These are phyloP conservation scores for Macrophya annulata DNA, from an alignment of 2,888 invertebrate genomes.

Conservation along the genomic window DNA sequence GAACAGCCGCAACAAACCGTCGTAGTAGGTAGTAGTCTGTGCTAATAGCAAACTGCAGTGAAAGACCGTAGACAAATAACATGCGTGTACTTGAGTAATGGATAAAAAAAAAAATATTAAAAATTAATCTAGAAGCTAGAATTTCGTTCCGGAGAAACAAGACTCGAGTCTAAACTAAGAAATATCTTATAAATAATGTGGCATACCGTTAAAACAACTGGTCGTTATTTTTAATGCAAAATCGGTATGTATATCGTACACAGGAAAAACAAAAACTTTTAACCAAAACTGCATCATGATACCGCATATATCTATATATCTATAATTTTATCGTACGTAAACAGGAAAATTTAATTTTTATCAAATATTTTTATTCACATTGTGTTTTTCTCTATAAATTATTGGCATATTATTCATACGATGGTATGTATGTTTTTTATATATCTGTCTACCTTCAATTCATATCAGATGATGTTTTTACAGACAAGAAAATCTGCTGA, in stretches of 20 bases:
- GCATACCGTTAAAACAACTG: neutral
- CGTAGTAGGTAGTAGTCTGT: neutral
- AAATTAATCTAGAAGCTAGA: neutral
- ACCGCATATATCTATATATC: too few relatives aligned
- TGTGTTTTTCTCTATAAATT: neutral
- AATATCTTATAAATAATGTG: neutral
- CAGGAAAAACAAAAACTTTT: neutral
- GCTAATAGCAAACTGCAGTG: slow-evolving; percentile 36
- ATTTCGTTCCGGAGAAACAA: neutral
- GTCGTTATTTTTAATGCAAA: neutral
- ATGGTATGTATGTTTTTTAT: neutral
- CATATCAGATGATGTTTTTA: neutral
- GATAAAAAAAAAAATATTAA: neutral
- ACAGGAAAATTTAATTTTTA: neutral
- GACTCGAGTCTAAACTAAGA: neutral
- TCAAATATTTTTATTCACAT: neutral
- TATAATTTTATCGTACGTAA: neutral
- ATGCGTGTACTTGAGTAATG: slow-evolving; percentile 10
- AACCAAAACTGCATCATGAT: neutral
- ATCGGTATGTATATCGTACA: neutral
- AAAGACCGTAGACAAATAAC: slow-evolving; percentile 21
- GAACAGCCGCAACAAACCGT: neutral
- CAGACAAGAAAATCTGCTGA: neutral
- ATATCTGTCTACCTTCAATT: neutral
- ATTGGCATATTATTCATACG: neutral